These are phyloP conservation scores for Euzophera pinguis DNA, from an alignment of 2,888 invertebrate genomes.

Conservation along the genomic window DNA sequence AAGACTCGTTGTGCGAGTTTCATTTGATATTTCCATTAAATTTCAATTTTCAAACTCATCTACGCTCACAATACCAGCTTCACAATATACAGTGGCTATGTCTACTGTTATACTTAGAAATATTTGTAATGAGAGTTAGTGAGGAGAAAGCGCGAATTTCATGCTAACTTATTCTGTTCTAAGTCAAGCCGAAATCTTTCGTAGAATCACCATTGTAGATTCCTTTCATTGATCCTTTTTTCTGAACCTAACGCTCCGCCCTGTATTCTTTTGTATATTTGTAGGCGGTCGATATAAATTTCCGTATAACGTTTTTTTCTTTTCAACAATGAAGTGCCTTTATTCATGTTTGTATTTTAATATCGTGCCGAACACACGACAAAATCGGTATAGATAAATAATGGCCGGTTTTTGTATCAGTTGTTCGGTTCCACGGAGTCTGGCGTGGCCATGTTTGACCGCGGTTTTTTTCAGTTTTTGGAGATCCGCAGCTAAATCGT, in stretches of 20 bases:
- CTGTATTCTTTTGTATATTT: conserved; percentile 46
- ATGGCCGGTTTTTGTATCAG: conserved; percentile 53
- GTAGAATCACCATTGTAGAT: conserved; percentile 42
- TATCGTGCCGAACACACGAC: conserved; percentile 62
- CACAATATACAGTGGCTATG: conserved; percentile 38
- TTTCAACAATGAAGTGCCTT: conserved; percentile 66
- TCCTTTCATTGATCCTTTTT: conserved; percentile 61
- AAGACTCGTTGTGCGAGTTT: conserved; percentile 44
- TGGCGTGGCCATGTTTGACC: conserved; percentile 46
- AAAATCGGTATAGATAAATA: conserved; percentile 70
- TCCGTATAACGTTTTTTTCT: conserved; percentile 52
- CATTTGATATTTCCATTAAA: conserved; percentile 69
- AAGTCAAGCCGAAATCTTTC: conserved; percentile 41
- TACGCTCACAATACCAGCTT: conserved; percentile 36
- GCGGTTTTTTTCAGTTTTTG: conserved; percentile 16
- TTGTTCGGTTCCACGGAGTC: conserved; percentile 68
- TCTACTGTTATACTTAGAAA: conserved; percentile 32
- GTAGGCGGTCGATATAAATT: conserved; percentile 57
- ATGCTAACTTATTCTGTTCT: conserved; percentile 38
- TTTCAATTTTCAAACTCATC: conserved; percentile 66
- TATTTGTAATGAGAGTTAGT: conserved; percentile 34
- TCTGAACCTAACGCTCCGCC: conserved; percentile 39
- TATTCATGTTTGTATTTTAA: conserved; percentile 76
- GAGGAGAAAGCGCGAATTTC: conserved; percentile 52
- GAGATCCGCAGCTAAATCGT: too few species aligned